Conservation (phyloP, 2,888 invertebrate species). For the Xestia xanthographa region DNA sequence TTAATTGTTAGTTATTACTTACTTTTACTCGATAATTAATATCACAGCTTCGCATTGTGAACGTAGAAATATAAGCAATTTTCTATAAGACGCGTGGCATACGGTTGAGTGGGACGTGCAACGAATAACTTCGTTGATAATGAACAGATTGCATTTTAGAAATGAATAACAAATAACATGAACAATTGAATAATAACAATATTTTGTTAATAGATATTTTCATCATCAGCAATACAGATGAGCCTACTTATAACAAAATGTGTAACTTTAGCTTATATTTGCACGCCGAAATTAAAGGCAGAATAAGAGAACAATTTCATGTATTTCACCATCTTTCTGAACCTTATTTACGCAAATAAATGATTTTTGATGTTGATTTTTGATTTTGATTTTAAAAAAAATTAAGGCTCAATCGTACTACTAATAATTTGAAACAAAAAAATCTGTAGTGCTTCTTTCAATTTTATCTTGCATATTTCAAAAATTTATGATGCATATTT, state of each 20-base stretch:
- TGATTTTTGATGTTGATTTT: too few species aligned
- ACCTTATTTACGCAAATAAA: too few species aligned
- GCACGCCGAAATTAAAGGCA: too few species aligned
- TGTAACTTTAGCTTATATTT: too few species aligned
- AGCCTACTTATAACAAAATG: too few species aligned
- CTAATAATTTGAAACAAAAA: not conserved
- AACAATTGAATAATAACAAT: not conserved
- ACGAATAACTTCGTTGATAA: not conserved
- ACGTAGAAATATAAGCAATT: slow-evolving; percentile 67
- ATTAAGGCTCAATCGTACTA: not conserved
- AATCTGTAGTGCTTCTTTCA: not conserved
- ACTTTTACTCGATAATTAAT: slow-evolving; percentile 66
- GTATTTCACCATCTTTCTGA: too few species aligned
- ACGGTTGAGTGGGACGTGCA: slow-evolving; percentile 4
- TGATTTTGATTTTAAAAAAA: too few species aligned
- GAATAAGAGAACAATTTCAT: too few species aligned
- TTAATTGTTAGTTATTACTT: slow-evolving; percentile 67
- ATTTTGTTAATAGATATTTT: too few species aligned
- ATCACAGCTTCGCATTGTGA: slow-evolving; percentile 58
- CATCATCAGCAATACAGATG: too few species aligned
- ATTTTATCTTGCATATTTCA: not conserved
- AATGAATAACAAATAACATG: not conserved
- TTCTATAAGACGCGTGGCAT: slow-evolving; percentile 44
- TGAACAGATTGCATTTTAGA: not conserved
- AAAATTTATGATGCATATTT: not conserved